Conservation (phyloP, 2,888 invertebrate species). For the Noctua janthe region DNA sequence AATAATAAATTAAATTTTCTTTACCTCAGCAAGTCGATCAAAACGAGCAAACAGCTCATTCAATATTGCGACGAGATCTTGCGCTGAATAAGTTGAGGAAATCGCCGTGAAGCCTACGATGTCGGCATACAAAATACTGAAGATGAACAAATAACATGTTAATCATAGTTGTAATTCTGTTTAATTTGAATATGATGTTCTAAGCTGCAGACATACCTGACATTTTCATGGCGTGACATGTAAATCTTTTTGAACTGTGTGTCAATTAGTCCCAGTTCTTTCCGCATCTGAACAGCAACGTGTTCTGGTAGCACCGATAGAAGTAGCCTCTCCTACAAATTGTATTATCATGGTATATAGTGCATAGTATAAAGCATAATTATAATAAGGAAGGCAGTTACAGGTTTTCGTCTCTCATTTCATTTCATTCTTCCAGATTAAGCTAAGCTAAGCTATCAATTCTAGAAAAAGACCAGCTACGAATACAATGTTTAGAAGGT, state of each 20-base stretch:
- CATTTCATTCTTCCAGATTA: conserved; percentile 5
- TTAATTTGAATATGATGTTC: conserved; percentile 30
- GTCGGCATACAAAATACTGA: conserved; percentile 98
- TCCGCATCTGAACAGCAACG: conserved; percentile 98
- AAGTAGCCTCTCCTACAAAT: conserved; percentile 95
- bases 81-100: conserved; percentile 98
- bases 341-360: background rate
- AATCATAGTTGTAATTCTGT: conserved; percentile 13
- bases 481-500: background rate
- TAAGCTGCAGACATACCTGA: conserved; percentile 92
- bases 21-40: conserved; percentile 96
- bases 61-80: conserved; percentile 98
- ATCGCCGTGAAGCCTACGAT: conserved; percentile 99
- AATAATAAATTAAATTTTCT: conserved; percentile 62
- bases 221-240: conserved; percentile 99
- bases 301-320: conserved; percentile 98
- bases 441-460: background rate
- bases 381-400: background rate
- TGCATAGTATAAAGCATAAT: background rate
- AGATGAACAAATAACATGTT: conserved; percentile 70
- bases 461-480: background rate
- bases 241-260: conserved; percentile 99
- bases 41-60: conserved; percentile 99
- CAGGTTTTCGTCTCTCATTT: background rate
- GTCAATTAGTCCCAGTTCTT: conserved; percentile 97